Base-by-base conservation (phyloP, 2,113 vertebrate species). In the Haplotaxodon microlepis region DNA sequence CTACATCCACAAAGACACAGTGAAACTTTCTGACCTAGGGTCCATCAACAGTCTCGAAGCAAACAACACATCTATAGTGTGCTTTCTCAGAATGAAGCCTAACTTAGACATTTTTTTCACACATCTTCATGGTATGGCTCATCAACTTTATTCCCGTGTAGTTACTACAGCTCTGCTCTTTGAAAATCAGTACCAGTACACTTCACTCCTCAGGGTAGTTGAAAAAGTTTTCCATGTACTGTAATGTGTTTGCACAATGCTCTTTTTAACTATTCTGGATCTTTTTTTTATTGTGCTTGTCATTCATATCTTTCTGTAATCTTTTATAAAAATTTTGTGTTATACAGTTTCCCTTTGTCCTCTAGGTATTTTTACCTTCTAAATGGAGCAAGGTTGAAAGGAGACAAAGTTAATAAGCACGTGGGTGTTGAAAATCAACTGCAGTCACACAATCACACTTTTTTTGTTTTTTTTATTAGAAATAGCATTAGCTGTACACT, bases 401-500 rank as follows among this genome's bases (percentile, higher is more conserved):
- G 9, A 78, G 10, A 45, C 47, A 42, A 36, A 8, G n/a, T 14
- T 16, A 56, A 79, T 14, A 21, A 3, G n/a, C 9, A 59, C 8
- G 19, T 21, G 9, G 3, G 29, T 69, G 27, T 38, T 61, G 5
- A 84, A 66, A 82, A 76, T 78, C 34, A 42, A 79, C 5, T 21
- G 3, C 14, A 45, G n/a, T 38, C 47, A 71, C 21, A 31, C 24
- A 57, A 47, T 86, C 84, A 84, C 71, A 84, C 73, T 42, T 61
- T 61, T 57, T 8, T 38, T 38, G 36, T 14, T 19, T 81, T 94
- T 73, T 83, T 83, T 42, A 92, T 95, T 95, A 95, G 91, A 95
- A 96, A 95, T 93, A 90, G 89, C 88, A 92, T 93, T 94, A 88
- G 85, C 94, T 95, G 94, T 96, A 95, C 95, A 95, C 88, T 91